These are phyloP conservation scores for Colistium nudipinnis DNA, from an alignment of 2,113 vertebrate genomes.

Conservation along the genomic window DNA sequence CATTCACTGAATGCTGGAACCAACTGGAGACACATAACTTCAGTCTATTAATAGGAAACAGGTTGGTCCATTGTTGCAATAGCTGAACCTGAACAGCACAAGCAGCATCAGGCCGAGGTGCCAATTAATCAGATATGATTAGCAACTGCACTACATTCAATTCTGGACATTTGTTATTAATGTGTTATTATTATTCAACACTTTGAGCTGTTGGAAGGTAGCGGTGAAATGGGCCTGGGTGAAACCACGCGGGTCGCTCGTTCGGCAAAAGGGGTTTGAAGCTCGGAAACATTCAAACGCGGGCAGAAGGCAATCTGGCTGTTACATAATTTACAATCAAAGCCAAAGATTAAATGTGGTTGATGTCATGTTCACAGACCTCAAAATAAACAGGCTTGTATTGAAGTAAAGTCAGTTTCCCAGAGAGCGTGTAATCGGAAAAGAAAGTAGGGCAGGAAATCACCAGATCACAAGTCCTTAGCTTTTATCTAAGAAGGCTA, in stretches of 20 bases:
- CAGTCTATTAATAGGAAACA: background rate
- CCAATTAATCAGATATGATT: background rate
- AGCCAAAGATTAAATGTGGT: background rate
- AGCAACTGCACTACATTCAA: background rate
- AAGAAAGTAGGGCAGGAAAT: background rate
- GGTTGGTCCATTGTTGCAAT: background rate
- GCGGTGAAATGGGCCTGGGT: background rate
- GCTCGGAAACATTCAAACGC: constrained; percentile 2
- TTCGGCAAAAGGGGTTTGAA: constrained; percentile 2
- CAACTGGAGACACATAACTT: background rate
- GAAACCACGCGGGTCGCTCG: background rate
- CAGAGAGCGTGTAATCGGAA: background rate
- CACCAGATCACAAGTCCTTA: background rate
- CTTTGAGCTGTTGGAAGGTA: background rate
- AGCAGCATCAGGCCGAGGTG: background rate
- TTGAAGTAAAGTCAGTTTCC: background rate
- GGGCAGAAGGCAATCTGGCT: background rate
- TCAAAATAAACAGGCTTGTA: background rate
- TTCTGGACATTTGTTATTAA: background rate
- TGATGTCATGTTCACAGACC: constrained; percentile 4
- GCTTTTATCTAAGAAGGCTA: constrained; percentile 2
- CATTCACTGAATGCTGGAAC: background rate
- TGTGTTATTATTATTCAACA: background rate
- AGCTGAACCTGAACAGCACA: background rate
- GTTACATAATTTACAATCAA: background rate